Base-by-base conservation (phyloP, 92 coral and sea anemone genomes). In the Montipora capitata region DNA sequence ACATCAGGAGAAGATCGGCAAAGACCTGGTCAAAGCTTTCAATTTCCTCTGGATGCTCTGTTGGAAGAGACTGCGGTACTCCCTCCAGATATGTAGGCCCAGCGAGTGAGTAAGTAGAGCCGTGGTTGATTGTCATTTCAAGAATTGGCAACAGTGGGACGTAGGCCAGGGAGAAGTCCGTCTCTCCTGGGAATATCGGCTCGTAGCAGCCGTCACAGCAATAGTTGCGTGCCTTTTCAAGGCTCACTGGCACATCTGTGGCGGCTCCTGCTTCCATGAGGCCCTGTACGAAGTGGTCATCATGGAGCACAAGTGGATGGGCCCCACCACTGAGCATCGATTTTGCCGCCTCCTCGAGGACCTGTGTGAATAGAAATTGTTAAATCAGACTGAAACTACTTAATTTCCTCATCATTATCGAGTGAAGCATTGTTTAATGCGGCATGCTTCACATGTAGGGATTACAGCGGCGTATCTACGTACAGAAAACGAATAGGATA, bases 171-270 rank as follows among this genome's bases (percentile, higher is more conserved):
- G 98, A 66, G 68, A 94, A 94, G 66, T 94, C 98, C 4, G 94
- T 92, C 51, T 81, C 83, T 3, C 98, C 98, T 0, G 95, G 91
- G 35, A 94, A 74, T 14, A 94, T 40, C 0, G 98, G 98, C 54
- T 94, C 98, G 45, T 94, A 94, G 78, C 98, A 94, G n/a, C 98
- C 98, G 57, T 94, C 97, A 74, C 97, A 94, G 11, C 88, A 90
- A 70, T 89, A 82, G 67, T 94, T 88, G 7, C 92, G 91, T 56
- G 89, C 91, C 40, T 48, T 86, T 17, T 85, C 81, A 11, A 83
- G 65, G 85, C 89, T 82, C 68, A 91, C 85, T 13, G 92, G 92
- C 1, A 85, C 14, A 85, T 85, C 86, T 8, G 87, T 44, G 18
- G 93, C 64, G 18, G 93, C 64, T 3, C 90, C 78, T 3, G 90